These are phyloP conservation scores for Drosophila dives DNA, from an alignment of 2,888 invertebrate species.

Conservation along the genomic window DNA sequence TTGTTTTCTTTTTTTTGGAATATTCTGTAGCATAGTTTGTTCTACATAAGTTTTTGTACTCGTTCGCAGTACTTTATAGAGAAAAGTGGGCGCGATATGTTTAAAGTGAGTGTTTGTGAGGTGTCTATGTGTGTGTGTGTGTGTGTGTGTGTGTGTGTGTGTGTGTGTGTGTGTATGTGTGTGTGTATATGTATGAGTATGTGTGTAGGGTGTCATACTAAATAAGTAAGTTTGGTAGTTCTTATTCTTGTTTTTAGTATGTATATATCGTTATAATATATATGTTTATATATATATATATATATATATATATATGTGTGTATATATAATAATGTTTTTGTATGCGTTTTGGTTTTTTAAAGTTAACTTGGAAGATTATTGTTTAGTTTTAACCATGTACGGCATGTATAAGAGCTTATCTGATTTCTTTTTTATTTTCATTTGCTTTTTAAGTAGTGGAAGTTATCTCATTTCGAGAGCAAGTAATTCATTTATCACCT, in stretches of 20 bases:
- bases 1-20: slow-evolving; percentile 13
- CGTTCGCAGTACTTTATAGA: slow-evolving; percentile 42
- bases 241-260: slow-evolving; percentile 34
- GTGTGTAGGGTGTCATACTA: slow-evolving; percentile 35
- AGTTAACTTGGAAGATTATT: slow-evolving; percentile 76
- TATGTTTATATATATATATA: slow-evolving; percentile 5
- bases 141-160: slow-evolving; percentile 10
- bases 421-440: slow-evolving; percentile 18
- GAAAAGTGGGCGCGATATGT: slow-evolving; percentile 72
- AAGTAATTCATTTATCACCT: slow-evolving; percentile 10
- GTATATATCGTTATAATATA: slow-evolving; percentile 31
- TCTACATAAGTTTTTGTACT: slow-evolving; percentile 48
- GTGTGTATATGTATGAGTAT: slow-evolving; percentile 12
- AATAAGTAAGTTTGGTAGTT: slow-evolving; percentile 29
- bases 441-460: slow-evolving; percentile 47
- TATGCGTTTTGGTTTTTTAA: slow-evolving; percentile 43
- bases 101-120: slow-evolving; percentile 35
- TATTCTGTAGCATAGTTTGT: slow-evolving; percentile 38
- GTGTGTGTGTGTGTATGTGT: slow-evolving; percentile 10
- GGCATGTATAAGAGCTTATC: slow-evolving; percentile 63
- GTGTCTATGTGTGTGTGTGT: slow-evolving; percentile 9
- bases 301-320: neutral
- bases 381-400: slow-evolving; percentile 64
- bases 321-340: slow-evolving; percentile 45
- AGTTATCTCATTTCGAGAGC: slow-evolving; percentile 37